Percentiles rank a stretch among this genome's conserved stretches.
These are phyloP conservation scores for Orchestia grillus DNA, from an alignment of 1,140 invertebrate species.

Conservation along the genomic window DNA sequence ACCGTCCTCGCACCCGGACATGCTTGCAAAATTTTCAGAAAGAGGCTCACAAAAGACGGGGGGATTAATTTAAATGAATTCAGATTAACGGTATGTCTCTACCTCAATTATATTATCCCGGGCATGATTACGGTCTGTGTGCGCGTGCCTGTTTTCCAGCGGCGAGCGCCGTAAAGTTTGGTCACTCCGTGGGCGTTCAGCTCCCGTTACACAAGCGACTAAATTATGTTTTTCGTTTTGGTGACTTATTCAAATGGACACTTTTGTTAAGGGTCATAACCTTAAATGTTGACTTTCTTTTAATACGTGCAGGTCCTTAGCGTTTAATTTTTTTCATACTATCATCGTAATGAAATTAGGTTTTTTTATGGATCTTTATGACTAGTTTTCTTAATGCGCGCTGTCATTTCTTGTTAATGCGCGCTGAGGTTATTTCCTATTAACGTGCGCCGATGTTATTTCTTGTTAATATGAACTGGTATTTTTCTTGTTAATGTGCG, in stretches of 20 bases:
- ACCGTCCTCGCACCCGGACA: not conserved
- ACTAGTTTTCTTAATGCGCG: too few relatives aligned
- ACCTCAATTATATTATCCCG: too few relatives aligned
- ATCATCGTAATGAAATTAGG: not conserved
- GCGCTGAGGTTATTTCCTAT: too few relatives aligned
- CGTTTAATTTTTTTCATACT: not conserved
- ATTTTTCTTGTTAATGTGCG: not conserved
- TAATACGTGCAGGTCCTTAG: not conserved
- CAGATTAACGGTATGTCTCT: not conserved
- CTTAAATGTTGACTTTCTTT: not conserved
- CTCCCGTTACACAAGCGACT: not conserved
- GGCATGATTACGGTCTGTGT: too few relatives aligned
- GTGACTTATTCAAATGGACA: not conserved
- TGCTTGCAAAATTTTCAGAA: not conserved
- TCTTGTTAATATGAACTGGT: too few relatives aligned
- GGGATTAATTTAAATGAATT: not conserved
- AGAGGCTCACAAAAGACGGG: not conserved
- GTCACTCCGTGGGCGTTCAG: not conserved
- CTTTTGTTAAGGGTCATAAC: not conserved
- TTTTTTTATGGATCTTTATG: not conserved
- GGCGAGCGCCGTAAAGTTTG: not conserved
- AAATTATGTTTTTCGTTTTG: not conserved
- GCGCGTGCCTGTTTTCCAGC: not conserved
- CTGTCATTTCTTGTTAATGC: too few relatives aligned
- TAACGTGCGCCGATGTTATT: too few relatives aligned